phyloP scores from a whole-genome alignment of 2,113 vertebrate species.

The Gobius niger region DNA sequence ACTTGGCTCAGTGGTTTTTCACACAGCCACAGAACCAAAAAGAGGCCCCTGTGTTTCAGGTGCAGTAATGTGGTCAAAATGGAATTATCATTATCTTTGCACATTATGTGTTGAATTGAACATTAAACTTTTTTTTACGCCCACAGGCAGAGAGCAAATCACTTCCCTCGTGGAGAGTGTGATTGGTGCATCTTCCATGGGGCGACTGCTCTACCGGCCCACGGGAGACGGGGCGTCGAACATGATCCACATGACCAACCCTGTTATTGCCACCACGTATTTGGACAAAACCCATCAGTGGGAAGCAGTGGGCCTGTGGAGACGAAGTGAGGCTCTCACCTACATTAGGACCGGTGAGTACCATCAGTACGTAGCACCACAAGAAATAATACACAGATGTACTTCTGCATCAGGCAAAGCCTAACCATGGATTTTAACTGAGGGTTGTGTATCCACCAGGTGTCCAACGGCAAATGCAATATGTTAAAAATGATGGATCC shows the following conservation, averaged over 20 bases:
- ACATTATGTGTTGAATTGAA: not conserved
- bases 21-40: too few species aligned
- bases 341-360: conserved; percentile 63
- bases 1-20: too few species aligned
- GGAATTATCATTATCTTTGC: not conserved
- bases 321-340: conserved; percentile 41
- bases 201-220: conserved; percentile 52
- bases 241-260: conserved; percentile 55
- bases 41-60: too few species aligned
- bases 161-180: conserved; percentile 43
- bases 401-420: too few species aligned
- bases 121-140: not conserved
- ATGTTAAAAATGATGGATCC: conserved; percentile 57
- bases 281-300: conserved; percentile 75
- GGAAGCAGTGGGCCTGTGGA: conserved; percentile 57
- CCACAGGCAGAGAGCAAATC: conserved; percentile 40
- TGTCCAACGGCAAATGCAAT: conserved; percentile 36
- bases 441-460: conserved; percentile 35
- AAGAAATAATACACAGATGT: not conserved
- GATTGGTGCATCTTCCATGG: conserved; percentile 51
- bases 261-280: conserved; percentile 70
- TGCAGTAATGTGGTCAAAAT: too few species aligned
- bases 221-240: conserved; percentile 68
- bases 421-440: not conserved
- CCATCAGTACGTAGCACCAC: not conserved